Evolutionary conservation across 2,888 invertebrate genomes (phyloP).

Genomic region (Mechanitis messenoides): DNA sequence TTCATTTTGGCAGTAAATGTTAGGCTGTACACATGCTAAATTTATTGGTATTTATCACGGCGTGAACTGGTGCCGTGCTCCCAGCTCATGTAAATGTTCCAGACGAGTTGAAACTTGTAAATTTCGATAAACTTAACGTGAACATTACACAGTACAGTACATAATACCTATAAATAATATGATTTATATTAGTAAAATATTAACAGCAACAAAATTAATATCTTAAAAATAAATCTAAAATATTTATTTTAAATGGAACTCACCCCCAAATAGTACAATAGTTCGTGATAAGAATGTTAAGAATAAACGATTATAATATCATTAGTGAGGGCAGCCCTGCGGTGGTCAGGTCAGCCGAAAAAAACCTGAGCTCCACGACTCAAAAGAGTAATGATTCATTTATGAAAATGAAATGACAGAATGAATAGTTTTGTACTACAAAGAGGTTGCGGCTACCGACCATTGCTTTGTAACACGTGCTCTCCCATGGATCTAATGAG

Average conservation of each 20-base stretch:
- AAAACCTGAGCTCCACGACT: conserved; percentile 61
- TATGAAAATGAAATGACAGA: conserved; percentile 76
- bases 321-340: conserved; percentile 69
- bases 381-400: conserved; percentile 75
- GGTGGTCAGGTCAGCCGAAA: conserved; percentile 70
- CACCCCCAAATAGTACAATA: conserved; percentile 49
- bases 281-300: conserved; percentile 70
- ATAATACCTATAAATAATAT: too few species aligned
- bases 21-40: too few species aligned
- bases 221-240: background rate
- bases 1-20: too few species aligned
- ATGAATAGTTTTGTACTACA: conserved; percentile 66
- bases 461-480: conserved; percentile 53
- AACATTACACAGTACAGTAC: too few species aligned
- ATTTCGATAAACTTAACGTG: too few species aligned
- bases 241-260: background rate
- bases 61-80: too few species aligned
- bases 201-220: too few species aligned
- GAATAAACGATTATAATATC: conserved; percentile 75
- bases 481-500: conserved; percentile 19
- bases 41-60: too few species aligned
- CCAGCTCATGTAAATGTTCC: too few species aligned
- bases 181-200: too few species aligned
- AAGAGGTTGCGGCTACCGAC: conserved; percentile 61
- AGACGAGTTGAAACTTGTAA: too few species aligned